These are phyloP conservation scores for Arizona elegans DNA, from an alignment of 2,113 vertebrate genomes.

Conservation along the genomic window DNA sequence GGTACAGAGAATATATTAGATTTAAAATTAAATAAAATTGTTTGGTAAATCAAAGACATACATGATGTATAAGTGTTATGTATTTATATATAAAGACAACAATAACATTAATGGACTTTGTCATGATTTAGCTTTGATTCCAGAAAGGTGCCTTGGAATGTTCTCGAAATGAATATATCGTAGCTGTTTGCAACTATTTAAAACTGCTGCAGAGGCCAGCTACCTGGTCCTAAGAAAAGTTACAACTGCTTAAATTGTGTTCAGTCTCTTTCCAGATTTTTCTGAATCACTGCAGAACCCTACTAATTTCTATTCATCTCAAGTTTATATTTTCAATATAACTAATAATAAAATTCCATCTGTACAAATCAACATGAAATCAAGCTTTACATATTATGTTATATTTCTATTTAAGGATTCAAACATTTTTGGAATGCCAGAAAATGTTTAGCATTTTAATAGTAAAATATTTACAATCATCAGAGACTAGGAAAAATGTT, in stretches of 20 bases:
- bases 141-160: not conserved
- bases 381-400: slow-evolving; percentile 52
- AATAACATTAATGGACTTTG: not conserved
- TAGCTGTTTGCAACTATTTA: not conserved
- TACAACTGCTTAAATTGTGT: not conserved
- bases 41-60: not conserved
- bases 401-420: slow-evolving; percentile 21
- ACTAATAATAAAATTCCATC: slow-evolving; percentile 45
- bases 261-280: not conserved
- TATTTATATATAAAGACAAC: not conserved
- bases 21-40: not conserved
- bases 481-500: not conserved
- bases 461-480: not conserved
- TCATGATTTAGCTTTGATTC: not conserved
- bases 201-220: not conserved
- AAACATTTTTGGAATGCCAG: slow-evolving; percentile 37
- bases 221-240: not conserved
- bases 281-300: not conserved
- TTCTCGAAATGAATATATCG: not conserved
- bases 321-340: slow-evolving; percentile 41
- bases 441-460: slow-evolving; percentile 23
- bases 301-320: not conserved
- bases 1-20: not conserved
- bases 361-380: slow-evolving; percentile 31
- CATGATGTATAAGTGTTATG: not conserved